Percentiles rank a stretch among this genome's conserved stretches.
Conservation (phyloP, 2,888 invertebrate genomes). For the Poecilobothrus nobilitatus region DNA sequence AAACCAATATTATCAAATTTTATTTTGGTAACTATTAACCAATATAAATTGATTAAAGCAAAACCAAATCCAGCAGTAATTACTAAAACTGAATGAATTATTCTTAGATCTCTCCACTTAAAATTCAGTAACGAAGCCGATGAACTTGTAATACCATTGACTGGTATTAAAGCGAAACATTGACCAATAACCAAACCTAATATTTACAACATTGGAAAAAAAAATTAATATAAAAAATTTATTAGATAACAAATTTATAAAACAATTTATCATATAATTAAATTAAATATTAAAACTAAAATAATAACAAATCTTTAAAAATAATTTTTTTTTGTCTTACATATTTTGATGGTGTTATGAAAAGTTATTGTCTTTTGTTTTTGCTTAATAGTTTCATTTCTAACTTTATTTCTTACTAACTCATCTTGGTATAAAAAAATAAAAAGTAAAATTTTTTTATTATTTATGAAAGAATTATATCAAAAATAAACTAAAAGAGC, state of each 20-base stretch:
- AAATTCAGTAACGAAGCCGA: slow-evolving; percentile 40
- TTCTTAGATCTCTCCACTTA: slow-evolving; percentile 19
- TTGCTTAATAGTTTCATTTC: neutral
- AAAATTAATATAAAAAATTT: neutral
- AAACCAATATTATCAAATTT: slow-evolving; percentile 22
- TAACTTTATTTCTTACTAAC: neutral
- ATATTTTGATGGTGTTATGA: slow-evolving; percentile 19
- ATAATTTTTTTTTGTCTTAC: slow-evolving; percentile 20
- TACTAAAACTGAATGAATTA: slow-evolving; percentile 14
- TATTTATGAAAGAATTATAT: too few relatives aligned
- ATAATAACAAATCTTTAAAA: neutral
- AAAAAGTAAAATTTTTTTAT: too few relatives aligned
- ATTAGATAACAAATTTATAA: neutral
- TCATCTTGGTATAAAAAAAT: neutral
- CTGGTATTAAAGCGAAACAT: slow-evolving; percentile 44
- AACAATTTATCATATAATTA: neutral
- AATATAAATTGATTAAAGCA: slow-evolving; percentile 17
- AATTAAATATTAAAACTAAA: neutral
- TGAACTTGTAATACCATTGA: slow-evolving; percentile 38
- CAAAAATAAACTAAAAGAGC: too few relatives aligned
- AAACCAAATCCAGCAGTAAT: slow-evolving; percentile 13
- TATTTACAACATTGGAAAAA: slow-evolving; percentile 33
- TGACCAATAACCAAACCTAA: slow-evolving; percentile 43
- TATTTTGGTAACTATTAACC: slow-evolving; percentile 15
- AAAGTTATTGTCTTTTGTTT: slow-evolving; percentile 15